These are phyloP conservation scores for Hylaea fasciaria DNA, from an alignment of 2,888 invertebrate genomes.

Conservation along the genomic window DNA sequence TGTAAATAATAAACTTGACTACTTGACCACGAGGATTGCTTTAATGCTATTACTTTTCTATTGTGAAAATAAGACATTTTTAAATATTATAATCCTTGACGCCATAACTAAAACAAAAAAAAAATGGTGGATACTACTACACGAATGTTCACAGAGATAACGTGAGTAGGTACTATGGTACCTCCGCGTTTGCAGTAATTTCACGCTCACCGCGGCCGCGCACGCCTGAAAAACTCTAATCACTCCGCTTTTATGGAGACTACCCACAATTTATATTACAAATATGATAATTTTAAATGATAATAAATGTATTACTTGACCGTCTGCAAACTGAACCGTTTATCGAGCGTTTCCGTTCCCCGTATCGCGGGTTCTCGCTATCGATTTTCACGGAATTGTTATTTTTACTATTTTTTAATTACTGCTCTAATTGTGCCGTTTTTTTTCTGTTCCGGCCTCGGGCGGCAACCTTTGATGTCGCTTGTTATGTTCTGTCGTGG, in stretches of 20 bases:
- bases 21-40: too few species aligned
- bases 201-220: constrained; percentile 66
- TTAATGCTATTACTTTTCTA: too few species aligned
- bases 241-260: constrained; percentile 61
- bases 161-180: background rate
- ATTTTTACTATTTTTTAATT: constrained; percentile 52
- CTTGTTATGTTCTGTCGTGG: constrained; percentile 19
- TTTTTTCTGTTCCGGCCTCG: constrained; percentile 49
- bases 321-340: constrained; percentile 62
- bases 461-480: constrained; percentile 53
- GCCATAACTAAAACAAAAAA: too few species aligned
- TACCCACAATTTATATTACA: constrained; percentile 60
- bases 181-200: constrained; percentile 63
- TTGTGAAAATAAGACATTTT: too few species aligned
- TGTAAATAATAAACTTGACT: too few species aligned
- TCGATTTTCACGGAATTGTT: constrained; percentile 67
- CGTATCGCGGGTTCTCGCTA: constrained; percentile 64
- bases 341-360: constrained; percentile 73
- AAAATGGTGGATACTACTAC: too few species aligned
- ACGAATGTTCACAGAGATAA: background rate
- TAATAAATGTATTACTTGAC: constrained; percentile 59
- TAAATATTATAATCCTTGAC: too few species aligned
- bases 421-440: constrained; percentile 39
- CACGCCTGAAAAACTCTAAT: constrained; percentile 69
- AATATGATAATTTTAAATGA: constrained; percentile 72